These are phyloP conservation scores for Rallus crepitans DNA, from an alignment of 2,797 vertebrate species.

Conservation along the genomic window DNA sequence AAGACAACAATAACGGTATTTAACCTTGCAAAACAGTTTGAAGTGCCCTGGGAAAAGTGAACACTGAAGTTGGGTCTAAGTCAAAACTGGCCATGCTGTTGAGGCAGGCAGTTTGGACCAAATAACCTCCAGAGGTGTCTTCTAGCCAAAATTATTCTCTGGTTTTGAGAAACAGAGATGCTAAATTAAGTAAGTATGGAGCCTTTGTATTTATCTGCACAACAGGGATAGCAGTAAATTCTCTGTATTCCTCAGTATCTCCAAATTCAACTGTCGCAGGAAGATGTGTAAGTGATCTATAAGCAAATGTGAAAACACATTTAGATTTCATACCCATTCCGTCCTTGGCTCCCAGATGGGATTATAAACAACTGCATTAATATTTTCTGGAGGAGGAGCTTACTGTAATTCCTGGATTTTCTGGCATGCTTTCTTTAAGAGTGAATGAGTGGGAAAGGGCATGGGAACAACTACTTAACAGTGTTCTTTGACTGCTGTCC, in stretches of 20 bases:
- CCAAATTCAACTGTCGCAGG: not conserved
- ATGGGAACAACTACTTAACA: slow-evolving; percentile 31
- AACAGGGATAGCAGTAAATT: not conserved
- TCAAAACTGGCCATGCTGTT: not conserved
- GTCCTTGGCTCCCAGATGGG: not conserved
- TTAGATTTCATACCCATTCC: not conserved
- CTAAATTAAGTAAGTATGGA: not conserved
- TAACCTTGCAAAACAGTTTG: not conserved
- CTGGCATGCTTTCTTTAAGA: slow-evolving; percentile 20
- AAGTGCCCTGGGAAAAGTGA: not conserved
- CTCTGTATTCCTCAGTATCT: not conserved
- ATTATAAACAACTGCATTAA: not conserved
- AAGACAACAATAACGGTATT: not conserved
- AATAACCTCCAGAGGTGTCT: not conserved
- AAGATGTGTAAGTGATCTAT: not conserved
- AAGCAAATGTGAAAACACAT: not conserved
- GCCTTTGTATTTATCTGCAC: not conserved
- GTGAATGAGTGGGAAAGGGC: slow-evolving; percentile 18
- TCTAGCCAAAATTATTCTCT: not conserved
- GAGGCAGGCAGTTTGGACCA: not conserved
- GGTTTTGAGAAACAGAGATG: not conserved
- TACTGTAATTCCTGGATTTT: not conserved
- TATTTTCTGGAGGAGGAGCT: not conserved
- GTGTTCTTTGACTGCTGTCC: slow-evolving; percentile 46
- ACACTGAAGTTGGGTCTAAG: not conserved